A percentile compares a stretch with the other conserved stretches of the same genome.
Conservation (phyloP, 2,888 invertebrate species). For the Oasisia sp. region DNA sequence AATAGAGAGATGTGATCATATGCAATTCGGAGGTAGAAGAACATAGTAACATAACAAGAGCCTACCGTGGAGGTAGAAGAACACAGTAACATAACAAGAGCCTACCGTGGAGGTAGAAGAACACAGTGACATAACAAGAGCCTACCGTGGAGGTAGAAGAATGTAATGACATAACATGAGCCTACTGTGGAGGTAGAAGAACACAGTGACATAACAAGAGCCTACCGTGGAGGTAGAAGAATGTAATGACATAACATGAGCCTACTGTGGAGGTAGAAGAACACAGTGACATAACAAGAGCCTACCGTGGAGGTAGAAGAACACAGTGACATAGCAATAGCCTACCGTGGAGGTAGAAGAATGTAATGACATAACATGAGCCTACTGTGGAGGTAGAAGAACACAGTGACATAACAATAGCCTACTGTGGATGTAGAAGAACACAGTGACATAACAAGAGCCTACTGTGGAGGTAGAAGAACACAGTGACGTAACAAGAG, state of each 20-base stretch:
- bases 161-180: slow-evolving; percentile 71
- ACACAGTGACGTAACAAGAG: no score
- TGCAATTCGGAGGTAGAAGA: no score
- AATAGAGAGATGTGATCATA: no score
- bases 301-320: slow-evolving; percentile 93
- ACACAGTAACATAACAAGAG: slow-evolving; percentile 65
- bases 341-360: slow-evolving; percentile 93
- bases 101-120: slow-evolving; percentile 93
- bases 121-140: slow-evolving; percentile 66
- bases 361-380: slow-evolving; percentile 71
- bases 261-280: slow-evolving; percentile 93
- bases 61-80: slow-evolving; percentile 93
- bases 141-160: slow-evolving; percentile 93
- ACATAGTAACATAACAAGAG: not conserved
- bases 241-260: slow-evolving; percentile 71
- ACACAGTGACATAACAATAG: slow-evolving; percentile 66
- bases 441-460: slow-evolving; percentile 66
- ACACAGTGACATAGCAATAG: slow-evolving; percentile 66
- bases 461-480: slow-evolving; percentile 93
- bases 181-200: slow-evolving; percentile 93
- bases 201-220: slow-evolving; percentile 66
- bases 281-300: slow-evolving; percentile 66
- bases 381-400: slow-evolving; percentile 93
- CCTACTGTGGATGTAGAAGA: slow-evolving; percentile 93
- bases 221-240: slow-evolving; percentile 93